Evolutionary conservation across 1,140 invertebrate species (phyloP).

Genomic region (Eriosoma lanigerum): DNA sequence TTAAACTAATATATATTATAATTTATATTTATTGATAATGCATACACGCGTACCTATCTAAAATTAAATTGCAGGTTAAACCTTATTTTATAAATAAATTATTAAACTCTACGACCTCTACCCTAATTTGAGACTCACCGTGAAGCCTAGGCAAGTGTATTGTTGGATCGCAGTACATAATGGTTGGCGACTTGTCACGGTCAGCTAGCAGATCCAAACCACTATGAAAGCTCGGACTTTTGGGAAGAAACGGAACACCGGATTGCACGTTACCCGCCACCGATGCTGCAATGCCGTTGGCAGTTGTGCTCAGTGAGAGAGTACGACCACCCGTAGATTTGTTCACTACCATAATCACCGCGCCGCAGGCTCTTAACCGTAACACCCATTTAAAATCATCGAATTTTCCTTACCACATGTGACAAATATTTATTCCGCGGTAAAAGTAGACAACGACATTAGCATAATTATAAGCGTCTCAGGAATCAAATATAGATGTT

Average conservation of each 20-base stretch:
- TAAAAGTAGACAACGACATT: neutral
- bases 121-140: conserved; percentile 9
- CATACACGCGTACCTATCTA: neutral
- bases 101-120: neutral
- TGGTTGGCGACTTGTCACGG: conserved; percentile 42
- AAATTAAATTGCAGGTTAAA: neutral
- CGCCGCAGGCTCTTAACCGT: conserved; percentile 44
- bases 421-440: neutral
- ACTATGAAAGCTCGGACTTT: conserved; percentile 81
- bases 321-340: conserved; percentile 42
- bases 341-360: conserved; percentile 42
- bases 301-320: conserved; percentile 28
- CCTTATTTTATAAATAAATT: neutral
- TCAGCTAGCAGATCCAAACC: conserved; percentile 73
- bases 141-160: conserved; percentile 44
- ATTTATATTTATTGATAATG: too few species aligned
- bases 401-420: neutral
- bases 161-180: conserved; percentile 41
- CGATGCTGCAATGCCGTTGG: neutral
- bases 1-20: too few species aligned
- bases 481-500: neutral
- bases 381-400: conserved; percentile 45
- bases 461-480: neutral
- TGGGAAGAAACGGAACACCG: conserved; percentile 62
- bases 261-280: conserved; percentile 52